Evolutionary conservation across 1,140 invertebrate species (phyloP).

Genomic region (Telenomus remus): DNA sequence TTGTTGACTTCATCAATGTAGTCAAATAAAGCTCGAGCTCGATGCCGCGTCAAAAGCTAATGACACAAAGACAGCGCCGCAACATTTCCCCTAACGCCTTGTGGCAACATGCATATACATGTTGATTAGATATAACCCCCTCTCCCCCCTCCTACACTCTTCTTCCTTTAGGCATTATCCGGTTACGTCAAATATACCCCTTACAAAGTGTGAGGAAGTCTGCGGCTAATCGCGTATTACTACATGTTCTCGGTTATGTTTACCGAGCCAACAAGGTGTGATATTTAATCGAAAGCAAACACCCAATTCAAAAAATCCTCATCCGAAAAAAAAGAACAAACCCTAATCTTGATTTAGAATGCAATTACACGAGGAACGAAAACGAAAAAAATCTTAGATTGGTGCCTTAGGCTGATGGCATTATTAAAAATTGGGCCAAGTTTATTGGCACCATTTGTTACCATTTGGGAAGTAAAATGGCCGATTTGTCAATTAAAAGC

Average conservation of each 20-base stretch:
- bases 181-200: conserved; percentile 37
- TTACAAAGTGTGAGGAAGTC: conserved; percentile 27
- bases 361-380: conserved; percentile 30
- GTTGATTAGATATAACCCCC: conserved; percentile 44
- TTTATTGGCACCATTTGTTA: conserved; percentile 46
- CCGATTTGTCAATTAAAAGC: conserved; percentile 51
- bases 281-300: conserved; percentile 19
- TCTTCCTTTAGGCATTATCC: conserved; percentile 38
- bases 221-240: conserved; percentile 33
- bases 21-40: conserved; percentile 23
- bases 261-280: not conserved
- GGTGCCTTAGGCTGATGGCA: conserved; percentile 30
- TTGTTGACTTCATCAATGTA: conserved; percentile 18
- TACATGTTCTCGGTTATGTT: conserved; percentile 7
- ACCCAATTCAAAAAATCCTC: conserved; percentile 7
- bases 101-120: conserved; percentile 40
- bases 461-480: conserved; percentile 51
- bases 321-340: conserved; percentile 22
- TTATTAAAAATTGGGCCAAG: conserved; percentile 42
- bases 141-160: conserved; percentile 26
- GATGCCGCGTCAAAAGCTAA: conserved; percentile 44
- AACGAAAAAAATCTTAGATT: conserved; percentile 11
- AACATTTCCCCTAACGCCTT: conserved; percentile 35
- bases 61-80: conserved; percentile 36
- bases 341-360: conserved; percentile 48